These are phyloP conservation scores for Thryonomys swinderianus DNA, from an alignment of 2,113 vertebrate species.

Conservation along the genomic window DNA sequence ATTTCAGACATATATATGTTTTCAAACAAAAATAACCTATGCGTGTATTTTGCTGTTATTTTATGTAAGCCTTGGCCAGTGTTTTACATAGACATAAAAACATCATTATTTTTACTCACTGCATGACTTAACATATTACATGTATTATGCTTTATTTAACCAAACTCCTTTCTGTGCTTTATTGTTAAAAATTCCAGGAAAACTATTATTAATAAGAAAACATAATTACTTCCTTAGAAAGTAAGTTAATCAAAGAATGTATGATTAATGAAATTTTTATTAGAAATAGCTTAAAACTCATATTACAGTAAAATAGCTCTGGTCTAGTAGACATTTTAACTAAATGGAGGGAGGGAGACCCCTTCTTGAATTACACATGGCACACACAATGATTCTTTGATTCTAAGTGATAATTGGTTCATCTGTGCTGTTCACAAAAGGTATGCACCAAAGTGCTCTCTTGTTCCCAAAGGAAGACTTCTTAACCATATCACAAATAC, in stretches of 20 bases:
- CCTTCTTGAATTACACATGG: slow-evolving; percentile 7
- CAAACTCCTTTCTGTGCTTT: neutral
- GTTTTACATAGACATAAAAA: slow-evolving; percentile 34
- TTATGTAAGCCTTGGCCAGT: neutral
- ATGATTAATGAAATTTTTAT: neutral
- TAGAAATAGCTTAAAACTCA: slow-evolving; percentile 28
- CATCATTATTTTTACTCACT: slow-evolving; percentile 29
- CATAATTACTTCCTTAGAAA: slow-evolving; percentile 23
- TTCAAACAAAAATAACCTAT: slow-evolving; percentile 33
- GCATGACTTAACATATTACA: neutral
- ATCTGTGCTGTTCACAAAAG: slow-evolving; percentile 44
- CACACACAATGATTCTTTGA: slow-evolving; percentile 48
- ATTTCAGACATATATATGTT: slow-evolving; percentile 1
- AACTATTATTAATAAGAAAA: neutral
- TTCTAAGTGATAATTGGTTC: slow-evolving; percentile 48
- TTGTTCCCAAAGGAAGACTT: slow-evolving; percentile 40
- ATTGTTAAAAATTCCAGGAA: slow-evolving; percentile 13
- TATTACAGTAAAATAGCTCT: slow-evolving; percentile 24
- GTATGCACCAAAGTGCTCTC: neutral
- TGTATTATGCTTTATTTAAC: slow-evolving; percentile 38
- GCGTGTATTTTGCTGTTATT: neutral
- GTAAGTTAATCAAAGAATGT: neutral
- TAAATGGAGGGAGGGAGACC: neutral
- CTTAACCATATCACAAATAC: neutral
- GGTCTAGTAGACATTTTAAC: neutral